phyloP scores from a whole-genome alignment of 2,113 vertebrate species.

The Miniopterus natalensis region DNA sequence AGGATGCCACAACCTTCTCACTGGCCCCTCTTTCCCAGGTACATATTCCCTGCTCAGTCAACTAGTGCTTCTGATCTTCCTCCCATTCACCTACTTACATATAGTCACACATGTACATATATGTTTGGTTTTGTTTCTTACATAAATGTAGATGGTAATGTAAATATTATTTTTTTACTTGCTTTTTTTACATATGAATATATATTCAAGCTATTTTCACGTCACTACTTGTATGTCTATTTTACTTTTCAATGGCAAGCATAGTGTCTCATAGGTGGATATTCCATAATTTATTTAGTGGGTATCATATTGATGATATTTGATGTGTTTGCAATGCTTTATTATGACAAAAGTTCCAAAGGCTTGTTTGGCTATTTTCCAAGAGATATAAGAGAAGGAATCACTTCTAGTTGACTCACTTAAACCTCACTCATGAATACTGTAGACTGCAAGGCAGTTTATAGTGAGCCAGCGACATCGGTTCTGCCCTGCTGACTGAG shows the following conservation, averaged over 20 bases:
- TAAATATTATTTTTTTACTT: not conserved
- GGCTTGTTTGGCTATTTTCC: not conserved
- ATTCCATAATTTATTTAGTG: not conserved
- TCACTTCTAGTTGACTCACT: not conserved
- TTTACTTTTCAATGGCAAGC: not conserved
- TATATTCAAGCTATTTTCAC: not conserved
- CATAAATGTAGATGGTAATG: not conserved
- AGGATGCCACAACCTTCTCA: not conserved
- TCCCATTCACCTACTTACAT: not conserved
- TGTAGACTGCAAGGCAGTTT: not conserved
- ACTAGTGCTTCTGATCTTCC: not conserved
- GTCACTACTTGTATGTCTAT: not conserved
- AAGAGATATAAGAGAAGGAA: not conserved
- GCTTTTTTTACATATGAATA: not conserved
- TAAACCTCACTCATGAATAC: not conserved
- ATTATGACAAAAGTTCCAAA: not conserved
- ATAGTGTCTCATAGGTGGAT: not conserved
- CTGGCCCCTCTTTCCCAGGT: not conserved
- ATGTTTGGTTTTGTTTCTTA: not conserved
- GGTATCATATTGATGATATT: not conserved
- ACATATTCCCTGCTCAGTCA: not conserved
- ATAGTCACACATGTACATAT: not conserved
- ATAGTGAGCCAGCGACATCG: not conserved
- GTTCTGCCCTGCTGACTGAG: not conserved
- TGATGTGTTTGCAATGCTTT: slow-evolving; percentile 10